A percentile compares a stretch with the other conserved stretches of the same genome.
Evolutionary conservation across 2,113 vertebrate genomes (phyloP).

Genomic region (Leucopsar rothschildi): DNA sequence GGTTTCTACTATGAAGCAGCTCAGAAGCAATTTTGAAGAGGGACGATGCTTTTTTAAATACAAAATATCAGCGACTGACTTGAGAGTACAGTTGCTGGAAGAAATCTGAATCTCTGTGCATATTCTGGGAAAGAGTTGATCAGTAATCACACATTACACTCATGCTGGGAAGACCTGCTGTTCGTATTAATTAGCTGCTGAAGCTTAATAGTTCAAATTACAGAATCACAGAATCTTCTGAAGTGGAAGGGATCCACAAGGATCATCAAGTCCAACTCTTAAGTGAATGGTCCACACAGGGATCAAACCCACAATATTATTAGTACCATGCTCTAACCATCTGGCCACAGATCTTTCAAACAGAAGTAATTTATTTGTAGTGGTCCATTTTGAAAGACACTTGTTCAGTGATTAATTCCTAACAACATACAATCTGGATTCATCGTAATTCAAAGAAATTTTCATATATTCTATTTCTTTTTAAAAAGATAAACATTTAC

Average conservation of each 20-base stretch:
- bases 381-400: background rate
- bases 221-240: background rate
- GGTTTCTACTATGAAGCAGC: background rate
- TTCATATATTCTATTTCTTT: background rate
- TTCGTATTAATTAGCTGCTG: background rate
- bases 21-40: background rate
- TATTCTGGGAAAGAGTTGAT: background rate
- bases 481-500: background rate
- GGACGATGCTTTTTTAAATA: background rate
- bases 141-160: background rate
- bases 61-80: background rate
- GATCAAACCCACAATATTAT: background rate
- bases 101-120: background rate
- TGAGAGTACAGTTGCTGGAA: background rate
- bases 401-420: background rate
- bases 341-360: background rate
- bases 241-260: background rate
- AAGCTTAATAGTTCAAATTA: background rate
- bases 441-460: background rate
- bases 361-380: background rate
- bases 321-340: background rate
- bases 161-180: background rate
- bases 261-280: background rate
- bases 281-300: background rate
- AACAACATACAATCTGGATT: background rate